A percentile compares a stretch with the other conserved stretches of the same genome.
These are phyloP conservation scores for Cephonodes hylas DNA, from an alignment of 2,888 invertebrate genomes.

Conservation along the genomic window DNA sequence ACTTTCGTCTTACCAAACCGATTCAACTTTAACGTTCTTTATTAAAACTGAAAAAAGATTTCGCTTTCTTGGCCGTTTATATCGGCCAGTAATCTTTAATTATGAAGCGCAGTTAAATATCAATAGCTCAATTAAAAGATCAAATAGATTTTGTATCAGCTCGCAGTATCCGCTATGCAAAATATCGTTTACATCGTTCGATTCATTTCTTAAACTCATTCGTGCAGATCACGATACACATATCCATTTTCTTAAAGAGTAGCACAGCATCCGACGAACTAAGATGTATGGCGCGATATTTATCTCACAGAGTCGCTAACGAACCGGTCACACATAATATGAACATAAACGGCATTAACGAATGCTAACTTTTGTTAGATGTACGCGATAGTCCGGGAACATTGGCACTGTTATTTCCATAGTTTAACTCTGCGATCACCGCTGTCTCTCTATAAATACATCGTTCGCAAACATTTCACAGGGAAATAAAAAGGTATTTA, in stretches of 20 bases:
- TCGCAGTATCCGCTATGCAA: constrained; percentile 28
- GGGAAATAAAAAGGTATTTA: not conserved
- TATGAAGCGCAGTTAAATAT: constrained; percentile 20
- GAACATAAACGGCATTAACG: constrained; percentile 38
- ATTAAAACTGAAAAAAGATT: no score
- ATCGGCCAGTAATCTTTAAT: not conserved
- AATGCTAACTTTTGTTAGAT: constrained; percentile 40
- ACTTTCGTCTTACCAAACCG: no score
- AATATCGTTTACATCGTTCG: constrained; percentile 33
- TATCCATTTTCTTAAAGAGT: constrained; percentile 15
- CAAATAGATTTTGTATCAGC: constrained; percentile 22
- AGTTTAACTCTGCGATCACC: constrained; percentile 12
- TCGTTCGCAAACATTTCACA: not conserved
- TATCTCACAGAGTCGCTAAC: constrained; percentile 40
- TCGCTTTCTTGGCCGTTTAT: not conserved
- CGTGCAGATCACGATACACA: not conserved
- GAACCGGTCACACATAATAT: constrained; percentile 42
- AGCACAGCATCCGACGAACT: constrained; percentile 24
- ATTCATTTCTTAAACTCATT: constrained; percentile 30
- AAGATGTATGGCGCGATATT: constrained; percentile 34
- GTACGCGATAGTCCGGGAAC: constrained; percentile 26
- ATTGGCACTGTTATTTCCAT: constrained; percentile 23
- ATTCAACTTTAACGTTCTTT: no score
- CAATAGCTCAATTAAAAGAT: constrained; percentile 35
- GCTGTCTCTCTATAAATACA: not conserved